Percentiles rank a stretch among this genome's conserved stretches.
Conservation (phyloP, 2,888 invertebrate species). For the Tridacna crocea region DNA sequence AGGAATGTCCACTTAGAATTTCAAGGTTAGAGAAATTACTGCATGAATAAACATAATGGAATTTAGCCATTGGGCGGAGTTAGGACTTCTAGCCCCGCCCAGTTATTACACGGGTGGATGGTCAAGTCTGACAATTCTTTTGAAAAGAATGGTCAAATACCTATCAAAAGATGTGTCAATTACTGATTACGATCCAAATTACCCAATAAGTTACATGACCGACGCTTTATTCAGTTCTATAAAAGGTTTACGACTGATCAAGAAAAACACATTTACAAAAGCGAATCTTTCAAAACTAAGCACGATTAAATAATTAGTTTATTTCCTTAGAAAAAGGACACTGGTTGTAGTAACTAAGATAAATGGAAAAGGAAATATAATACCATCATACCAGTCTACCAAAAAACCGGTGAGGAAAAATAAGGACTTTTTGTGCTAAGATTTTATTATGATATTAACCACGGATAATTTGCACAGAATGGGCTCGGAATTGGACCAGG, state of each 20-base stretch:
- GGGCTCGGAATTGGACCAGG: conserved; percentile 27
- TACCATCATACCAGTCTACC: too few species aligned
- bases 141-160: conserved; percentile 26
- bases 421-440: too few species aligned
- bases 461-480: conserved; percentile 16
- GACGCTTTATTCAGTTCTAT: conserved; percentile 1
- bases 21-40: neutral
- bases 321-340: too few species aligned
- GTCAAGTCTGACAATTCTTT: conserved; percentile 9
- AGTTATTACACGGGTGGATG: conserved; percentile 20
- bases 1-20: too few species aligned
- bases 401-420: too few species aligned
- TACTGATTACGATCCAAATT: conserved; percentile 52
- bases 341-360: too few species aligned
- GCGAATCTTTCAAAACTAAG: too few species aligned
- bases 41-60: conserved; percentile 55
- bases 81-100: conserved; percentile 1
- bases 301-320: too few species aligned
- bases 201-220: conserved; percentile 56
- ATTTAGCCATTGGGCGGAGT: neutral
- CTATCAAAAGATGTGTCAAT: conserved; percentile 31
- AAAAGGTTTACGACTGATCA: neutral
- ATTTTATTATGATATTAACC: conserved; percentile 21
- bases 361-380: too few species aligned
- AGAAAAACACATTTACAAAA: neutral